Percentiles rank a stretch among this genome's conserved stretches.
These are phyloP conservation scores for Gila robusta DNA, from an alignment of 2,797 vertebrate species.

Conservation along the genomic window DNA sequence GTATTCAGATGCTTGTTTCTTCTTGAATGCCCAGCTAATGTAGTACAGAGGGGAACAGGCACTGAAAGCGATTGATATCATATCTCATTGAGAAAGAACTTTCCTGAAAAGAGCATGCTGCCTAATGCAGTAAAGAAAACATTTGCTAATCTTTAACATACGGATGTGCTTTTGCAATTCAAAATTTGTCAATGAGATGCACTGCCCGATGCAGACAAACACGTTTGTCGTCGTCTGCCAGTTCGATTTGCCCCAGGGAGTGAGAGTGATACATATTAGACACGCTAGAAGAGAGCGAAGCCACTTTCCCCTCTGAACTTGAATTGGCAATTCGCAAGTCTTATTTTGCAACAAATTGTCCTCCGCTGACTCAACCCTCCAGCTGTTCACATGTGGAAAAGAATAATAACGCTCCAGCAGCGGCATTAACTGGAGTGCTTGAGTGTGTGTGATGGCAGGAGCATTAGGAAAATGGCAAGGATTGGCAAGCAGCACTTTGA, in stretches of 20 bases:
- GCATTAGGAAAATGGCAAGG: constrained; percentile 10
- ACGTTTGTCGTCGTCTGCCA: not conserved
- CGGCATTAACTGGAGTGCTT: constrained; percentile 1
- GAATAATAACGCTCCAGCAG: constrained; percentile 1
- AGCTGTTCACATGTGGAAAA: constrained; percentile 7
- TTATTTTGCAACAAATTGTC: constrained; percentile 44
- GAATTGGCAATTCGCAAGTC: constrained; percentile 35
- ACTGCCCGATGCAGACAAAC: not conserved
- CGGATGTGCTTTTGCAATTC: not conserved
- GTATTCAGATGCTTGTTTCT: not conserved
- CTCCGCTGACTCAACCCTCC: constrained; percentile 26
- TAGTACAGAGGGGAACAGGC: not conserved
- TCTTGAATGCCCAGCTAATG: constrained; percentile 15
- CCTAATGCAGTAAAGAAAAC: not conserved
- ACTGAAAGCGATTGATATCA: not conserved
- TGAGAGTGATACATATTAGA: constrained; percentile 26
- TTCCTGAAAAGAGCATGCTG: constrained; percentile 8
- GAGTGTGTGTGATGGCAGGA: constrained; percentile 22
- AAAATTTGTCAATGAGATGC: not conserved
- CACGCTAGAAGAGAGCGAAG: not conserved
- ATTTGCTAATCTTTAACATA: not conserved
- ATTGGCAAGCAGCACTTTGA: constrained; percentile 14
- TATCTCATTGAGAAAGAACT: not conserved
- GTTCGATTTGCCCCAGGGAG: not conserved
- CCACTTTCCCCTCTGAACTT: constrained; percentile 27